phyloP scores from a whole-genome alignment of 2,797 vertebrate genomes.

The Channa striata region DNA sequence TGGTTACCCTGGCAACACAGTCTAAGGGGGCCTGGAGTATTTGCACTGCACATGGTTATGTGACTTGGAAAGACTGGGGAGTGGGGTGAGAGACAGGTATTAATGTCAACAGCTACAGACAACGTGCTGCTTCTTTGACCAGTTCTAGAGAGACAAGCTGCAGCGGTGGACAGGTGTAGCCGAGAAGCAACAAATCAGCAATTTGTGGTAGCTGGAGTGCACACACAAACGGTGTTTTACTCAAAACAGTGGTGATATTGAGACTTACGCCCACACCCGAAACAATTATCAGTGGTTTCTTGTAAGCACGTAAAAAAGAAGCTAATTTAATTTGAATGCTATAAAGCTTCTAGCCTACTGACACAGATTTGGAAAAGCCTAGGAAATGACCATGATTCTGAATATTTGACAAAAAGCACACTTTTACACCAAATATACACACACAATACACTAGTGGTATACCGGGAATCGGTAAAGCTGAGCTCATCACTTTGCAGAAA shows the following conservation, averaged over 20 bases:
- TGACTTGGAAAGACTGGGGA: slow-evolving; percentile 68
- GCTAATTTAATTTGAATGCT: slow-evolving; percentile 42
- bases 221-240: slow-evolving; percentile 36
- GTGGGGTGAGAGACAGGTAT: slow-evolving; percentile 42
- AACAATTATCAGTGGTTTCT: slow-evolving; percentile 25
- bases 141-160: slow-evolving; percentile 24
- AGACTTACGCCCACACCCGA: slow-evolving; percentile 22
- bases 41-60: slow-evolving; percentile 81
- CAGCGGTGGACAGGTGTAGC: neutral
- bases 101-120: slow-evolving; percentile 66
- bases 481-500: slow-evolving; percentile 85
- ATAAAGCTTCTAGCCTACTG: slow-evolving; percentile 61
- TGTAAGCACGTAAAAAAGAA: slow-evolving; percentile 35
- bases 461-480: slow-evolving; percentile 81
- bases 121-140: slow-evolving; percentile 60
- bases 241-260: slow-evolving; percentile 26
- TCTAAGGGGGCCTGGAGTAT: slow-evolving; percentile 65
- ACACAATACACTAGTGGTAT: slow-evolving; percentile 65
- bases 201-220: slow-evolving; percentile 16
- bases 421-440: slow-evolving; percentile 37
- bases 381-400: slow-evolving; percentile 43
- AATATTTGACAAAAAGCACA: slow-evolving; percentile 69
- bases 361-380: slow-evolving; percentile 67
- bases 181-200: slow-evolving; percentile 42
- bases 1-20: slow-evolving; percentile 59